Percentiles rank a stretch among this genome's conserved stretches.
Evolutionary conservation across 2,888 invertebrate species (phyloP).

Genomic region (Sipha maydis): DNA sequence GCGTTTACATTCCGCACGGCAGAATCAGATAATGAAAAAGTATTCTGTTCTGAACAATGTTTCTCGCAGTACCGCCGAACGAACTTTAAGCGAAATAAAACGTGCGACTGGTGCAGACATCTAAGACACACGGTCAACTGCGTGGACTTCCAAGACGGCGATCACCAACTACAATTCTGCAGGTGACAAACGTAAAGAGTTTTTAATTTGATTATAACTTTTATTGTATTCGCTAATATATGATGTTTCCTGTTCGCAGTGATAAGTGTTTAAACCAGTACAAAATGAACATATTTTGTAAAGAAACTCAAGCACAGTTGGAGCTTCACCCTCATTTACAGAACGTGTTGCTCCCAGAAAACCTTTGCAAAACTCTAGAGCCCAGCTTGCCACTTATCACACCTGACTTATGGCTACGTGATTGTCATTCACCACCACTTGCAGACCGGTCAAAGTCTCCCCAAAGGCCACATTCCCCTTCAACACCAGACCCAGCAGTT

Average conservation of each 20-base stretch:
- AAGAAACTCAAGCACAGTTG: slow-evolving; percentile 90
- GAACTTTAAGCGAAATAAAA: slow-evolving; percentile 89
- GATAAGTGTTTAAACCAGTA: slow-evolving; percentile 95
- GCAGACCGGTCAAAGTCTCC: slow-evolving; percentile 63
- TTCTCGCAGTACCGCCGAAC: slow-evolving; percentile 90
- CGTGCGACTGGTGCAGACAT: slow-evolving; percentile 94
- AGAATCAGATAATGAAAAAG: slow-evolving; percentile 69
- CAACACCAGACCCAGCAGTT: slow-evolving; percentile 62
- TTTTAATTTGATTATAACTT: slow-evolving; percentile 9
- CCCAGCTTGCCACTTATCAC: slow-evolving; percentile 73
- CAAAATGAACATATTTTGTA: slow-evolving; percentile 96
- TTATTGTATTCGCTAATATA: background rate
- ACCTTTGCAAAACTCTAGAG: slow-evolving; percentile 68
- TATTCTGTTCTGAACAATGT: slow-evolving; percentile 88
- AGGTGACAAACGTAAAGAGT: slow-evolving; percentile 65
- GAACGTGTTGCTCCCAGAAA: slow-evolving; percentile 64
- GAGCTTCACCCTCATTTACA: slow-evolving; percentile 78
- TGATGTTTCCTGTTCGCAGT: slow-evolving; percentile 71
- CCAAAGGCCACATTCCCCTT: slow-evolving; percentile 23
- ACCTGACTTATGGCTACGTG: slow-evolving; percentile 89
- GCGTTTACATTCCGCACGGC: slow-evolving; percentile 66
- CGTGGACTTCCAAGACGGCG: slow-evolving; percentile 91
- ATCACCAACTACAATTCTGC: slow-evolving; percentile 87
- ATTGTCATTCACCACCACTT: slow-evolving; percentile 71
- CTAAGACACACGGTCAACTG: slow-evolving; percentile 90